A percentile compares a stretch with the other conserved stretches of the same genome.
Conservation (phyloP, 2,888 invertebrate genomes). For the Phania funesta region DNA sequence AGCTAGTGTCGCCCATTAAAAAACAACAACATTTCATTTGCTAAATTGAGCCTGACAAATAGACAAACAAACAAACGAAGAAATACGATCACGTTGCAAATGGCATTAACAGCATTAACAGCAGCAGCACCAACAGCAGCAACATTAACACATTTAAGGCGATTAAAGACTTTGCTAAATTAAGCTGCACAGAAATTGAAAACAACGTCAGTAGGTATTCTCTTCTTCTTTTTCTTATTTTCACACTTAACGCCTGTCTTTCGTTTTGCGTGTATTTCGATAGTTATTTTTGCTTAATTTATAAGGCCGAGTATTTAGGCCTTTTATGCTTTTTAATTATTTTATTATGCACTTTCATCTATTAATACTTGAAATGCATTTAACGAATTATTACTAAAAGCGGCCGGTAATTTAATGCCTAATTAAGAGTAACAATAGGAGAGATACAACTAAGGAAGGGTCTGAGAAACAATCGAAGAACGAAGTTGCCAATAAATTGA, state of each 20-base stretch:
- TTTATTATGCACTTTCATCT: too few relatives aligned
- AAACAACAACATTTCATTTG: slow-evolving; percentile 5
- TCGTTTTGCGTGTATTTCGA: neutral
- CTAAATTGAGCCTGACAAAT: slow-evolving; percentile 29
- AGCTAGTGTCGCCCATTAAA: neutral
- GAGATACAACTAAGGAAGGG: too few relatives aligned
- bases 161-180: slow-evolving; percentile 10
- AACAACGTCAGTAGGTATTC: neutral
- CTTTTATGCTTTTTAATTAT: too few relatives aligned
- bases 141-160: neutral
- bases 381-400: neutral
- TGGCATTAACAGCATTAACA: neutral
- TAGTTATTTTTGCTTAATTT: slow-evolving; percentile 1
- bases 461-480: too few relatives aligned
- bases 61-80: neutral
- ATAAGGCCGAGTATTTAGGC: too few relatives aligned
- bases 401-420: neutral
- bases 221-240: neutral
- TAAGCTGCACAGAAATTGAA: neutral
- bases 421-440: neutral
- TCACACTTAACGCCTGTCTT: neutral
- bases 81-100: neutral
- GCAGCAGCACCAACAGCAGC: neutral
- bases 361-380: neutral
- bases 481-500: too few relatives aligned